Evolutionary conservation across 2,797 vertebrate genomes (phyloP).

Genomic region (Peromyscus nudipes): DNA sequence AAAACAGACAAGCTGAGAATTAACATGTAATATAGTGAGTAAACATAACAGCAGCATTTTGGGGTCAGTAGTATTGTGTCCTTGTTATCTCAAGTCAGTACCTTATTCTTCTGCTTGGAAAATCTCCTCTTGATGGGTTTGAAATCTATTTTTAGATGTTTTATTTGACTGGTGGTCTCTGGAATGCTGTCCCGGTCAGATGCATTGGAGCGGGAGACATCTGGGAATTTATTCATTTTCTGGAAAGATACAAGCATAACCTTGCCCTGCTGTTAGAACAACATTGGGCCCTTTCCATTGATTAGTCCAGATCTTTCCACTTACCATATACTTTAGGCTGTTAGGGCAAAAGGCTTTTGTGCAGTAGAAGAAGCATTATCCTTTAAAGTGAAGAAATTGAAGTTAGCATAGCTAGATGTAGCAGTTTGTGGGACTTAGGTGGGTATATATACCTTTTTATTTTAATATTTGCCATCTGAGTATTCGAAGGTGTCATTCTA

Average conservation of each 20-base stretch:
- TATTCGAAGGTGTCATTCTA: background rate
- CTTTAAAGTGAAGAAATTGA: background rate
- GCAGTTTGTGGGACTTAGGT: background rate
- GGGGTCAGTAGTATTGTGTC: background rate
- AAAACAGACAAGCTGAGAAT: background rate
- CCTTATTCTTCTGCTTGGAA: background rate
- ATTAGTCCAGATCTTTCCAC: background rate
- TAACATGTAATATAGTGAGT: background rate
- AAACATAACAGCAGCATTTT: background rate
- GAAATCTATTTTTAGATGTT: background rate
- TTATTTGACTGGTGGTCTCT: background rate
- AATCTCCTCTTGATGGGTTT: background rate
- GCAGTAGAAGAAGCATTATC: background rate
- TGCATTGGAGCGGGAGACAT: background rate
- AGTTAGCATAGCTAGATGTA: background rate
- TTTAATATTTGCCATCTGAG: background rate
- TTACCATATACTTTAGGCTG: background rate
- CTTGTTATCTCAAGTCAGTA: background rate
- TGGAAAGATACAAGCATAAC: background rate
- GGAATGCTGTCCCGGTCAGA: background rate
- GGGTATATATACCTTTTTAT: too few species aligned
- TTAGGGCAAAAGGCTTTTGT: background rate
- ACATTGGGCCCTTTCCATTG: background rate
- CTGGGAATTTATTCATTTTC: background rate
- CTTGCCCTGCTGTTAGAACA: background rate